Percentiles rank a stretch among this genome's conserved stretches.
phyloP scores from a whole-genome alignment of 2,888 invertebrate genomes.

The Pinctada fucata region DNA sequence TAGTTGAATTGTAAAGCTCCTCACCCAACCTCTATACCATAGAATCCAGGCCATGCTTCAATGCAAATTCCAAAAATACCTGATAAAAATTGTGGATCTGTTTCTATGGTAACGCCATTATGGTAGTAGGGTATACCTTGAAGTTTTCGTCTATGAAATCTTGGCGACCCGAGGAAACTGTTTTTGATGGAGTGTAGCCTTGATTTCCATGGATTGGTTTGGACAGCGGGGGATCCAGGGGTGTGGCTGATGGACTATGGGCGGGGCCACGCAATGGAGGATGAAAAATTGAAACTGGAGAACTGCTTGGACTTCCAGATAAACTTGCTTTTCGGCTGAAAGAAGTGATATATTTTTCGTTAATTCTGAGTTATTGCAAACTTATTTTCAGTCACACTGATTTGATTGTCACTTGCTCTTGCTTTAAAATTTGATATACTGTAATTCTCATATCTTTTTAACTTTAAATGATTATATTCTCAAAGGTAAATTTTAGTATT shows the following conservation, averaged over 20 bases:
- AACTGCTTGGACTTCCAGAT: constrained; percentile 70
- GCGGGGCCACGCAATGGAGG: constrained; percentile 81
- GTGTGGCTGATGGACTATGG: constrained; percentile 71
- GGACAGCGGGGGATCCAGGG: constrained; percentile 75
- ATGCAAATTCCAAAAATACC: constrained; percentile 38
- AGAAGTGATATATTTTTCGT: constrained; percentile 9
- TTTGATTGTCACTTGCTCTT: no score
- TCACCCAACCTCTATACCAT: no score
- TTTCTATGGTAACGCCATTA: constrained; percentile 47
- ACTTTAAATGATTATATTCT: not conserved
- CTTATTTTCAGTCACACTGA: no score
- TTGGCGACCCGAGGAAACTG: constrained; percentile 95
- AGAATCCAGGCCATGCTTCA: no score
- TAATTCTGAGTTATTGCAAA: no score
- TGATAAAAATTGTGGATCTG: constrained; percentile 52
- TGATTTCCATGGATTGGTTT: constrained; percentile 86
- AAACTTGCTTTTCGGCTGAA: constrained; percentile 70
- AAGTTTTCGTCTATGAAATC: constrained; percentile 96
- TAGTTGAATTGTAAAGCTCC: no score
- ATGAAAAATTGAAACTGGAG: constrained; percentile 77
- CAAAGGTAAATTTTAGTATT: not conserved
- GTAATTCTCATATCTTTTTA: no score
- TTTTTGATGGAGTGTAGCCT: constrained; percentile 96
- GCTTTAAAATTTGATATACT: no score
- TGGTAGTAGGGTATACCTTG: constrained; percentile 80